phyloP scores from a whole-genome alignment of 1,140 invertebrate species.

The Lepeophtheirus salmonis region DNA sequence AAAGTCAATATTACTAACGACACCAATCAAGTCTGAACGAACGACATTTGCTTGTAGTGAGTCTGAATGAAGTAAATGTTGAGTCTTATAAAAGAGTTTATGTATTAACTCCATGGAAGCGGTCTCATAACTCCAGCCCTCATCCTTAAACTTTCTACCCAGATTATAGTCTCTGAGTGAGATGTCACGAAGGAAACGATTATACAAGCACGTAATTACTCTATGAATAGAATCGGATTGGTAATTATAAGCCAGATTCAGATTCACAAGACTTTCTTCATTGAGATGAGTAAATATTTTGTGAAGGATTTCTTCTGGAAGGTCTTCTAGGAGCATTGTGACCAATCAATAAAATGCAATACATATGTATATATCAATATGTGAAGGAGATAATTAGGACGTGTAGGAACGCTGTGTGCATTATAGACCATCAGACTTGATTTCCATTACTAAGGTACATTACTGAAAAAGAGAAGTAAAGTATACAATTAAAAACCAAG shows the following conservation, averaged over 20 bases:
- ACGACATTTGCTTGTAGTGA: background rate
- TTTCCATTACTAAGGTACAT: background rate
- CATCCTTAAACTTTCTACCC: background rate
- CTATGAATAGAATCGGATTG: too few species aligned
- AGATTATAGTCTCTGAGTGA: background rate
- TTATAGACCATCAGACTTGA: too few species aligned
- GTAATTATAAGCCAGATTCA: background rate
- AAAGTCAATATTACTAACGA: background rate
- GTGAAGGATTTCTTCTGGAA: background rate
- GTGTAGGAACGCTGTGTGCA: too few species aligned
- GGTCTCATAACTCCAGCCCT: conserved; percentile 1
- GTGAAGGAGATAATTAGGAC: too few species aligned
- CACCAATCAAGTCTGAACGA: background rate
- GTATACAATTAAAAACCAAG: too few species aligned
- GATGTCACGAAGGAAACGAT: background rate
- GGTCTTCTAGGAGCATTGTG: too few species aligned
- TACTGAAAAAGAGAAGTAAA: background rate
- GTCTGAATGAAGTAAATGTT: background rate
- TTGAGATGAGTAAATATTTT: background rate
- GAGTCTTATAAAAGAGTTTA: background rate
- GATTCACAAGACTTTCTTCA: background rate
- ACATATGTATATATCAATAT: too few species aligned
- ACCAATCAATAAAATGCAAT: too few species aligned
- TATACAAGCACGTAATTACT: background rate
- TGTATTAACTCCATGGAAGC: background rate